Percentiles rank a stretch among this genome's conserved stretches.
phyloP scores from a whole-genome alignment of 2,113 vertebrate species.

The Poecilia latipinna region DNA sequence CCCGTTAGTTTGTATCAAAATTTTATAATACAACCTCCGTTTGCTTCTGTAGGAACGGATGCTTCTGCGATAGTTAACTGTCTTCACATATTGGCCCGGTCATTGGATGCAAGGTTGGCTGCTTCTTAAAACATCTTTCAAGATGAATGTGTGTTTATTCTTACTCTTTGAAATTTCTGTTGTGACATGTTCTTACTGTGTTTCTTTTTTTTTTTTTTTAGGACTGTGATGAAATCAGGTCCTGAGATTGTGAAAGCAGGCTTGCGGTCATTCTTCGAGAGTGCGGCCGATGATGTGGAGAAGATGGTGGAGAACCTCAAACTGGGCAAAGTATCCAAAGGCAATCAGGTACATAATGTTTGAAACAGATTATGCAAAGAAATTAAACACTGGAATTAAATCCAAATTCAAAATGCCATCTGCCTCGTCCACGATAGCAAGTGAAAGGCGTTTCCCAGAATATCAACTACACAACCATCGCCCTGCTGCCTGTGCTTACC shows the following conservation, averaged over 20 bases:
- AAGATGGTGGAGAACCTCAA: conserved; percentile 95
- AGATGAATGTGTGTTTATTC: not conserved
- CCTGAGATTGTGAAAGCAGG: conserved; percentile 97
- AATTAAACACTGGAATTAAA: not conserved
- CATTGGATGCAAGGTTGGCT: conserved; percentile 88
- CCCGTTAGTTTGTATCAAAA: not conserved
- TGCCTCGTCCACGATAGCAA: conserved; percentile 63
- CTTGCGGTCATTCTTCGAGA: conserved; percentile 91
- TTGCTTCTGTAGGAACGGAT: conserved; percentile 84
- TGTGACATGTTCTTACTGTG: not conserved
- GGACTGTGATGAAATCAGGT: conserved; percentile 96
- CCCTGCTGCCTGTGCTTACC: conserved; percentile 91
- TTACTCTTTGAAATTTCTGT: not conserved
- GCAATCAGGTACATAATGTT: conserved; percentile 80
- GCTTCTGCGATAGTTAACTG: conserved; percentile 91
- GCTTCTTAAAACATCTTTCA: not conserved
- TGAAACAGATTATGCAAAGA: not conserved
- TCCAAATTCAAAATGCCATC: not conserved
- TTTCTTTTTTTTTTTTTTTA: conserved; percentile 37
- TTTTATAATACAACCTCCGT: not conserved
- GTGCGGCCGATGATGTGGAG: conserved; percentile 93
- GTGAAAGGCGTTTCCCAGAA: conserved; percentile 95
- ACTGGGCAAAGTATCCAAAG: conserved; percentile 90
- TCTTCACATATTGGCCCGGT: conserved; percentile 92
- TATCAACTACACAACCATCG: conserved; percentile 94